Evolutionary conservation across 2,797 vertebrate genomes (phyloP).

Genomic region (Mus spretus): DNA sequence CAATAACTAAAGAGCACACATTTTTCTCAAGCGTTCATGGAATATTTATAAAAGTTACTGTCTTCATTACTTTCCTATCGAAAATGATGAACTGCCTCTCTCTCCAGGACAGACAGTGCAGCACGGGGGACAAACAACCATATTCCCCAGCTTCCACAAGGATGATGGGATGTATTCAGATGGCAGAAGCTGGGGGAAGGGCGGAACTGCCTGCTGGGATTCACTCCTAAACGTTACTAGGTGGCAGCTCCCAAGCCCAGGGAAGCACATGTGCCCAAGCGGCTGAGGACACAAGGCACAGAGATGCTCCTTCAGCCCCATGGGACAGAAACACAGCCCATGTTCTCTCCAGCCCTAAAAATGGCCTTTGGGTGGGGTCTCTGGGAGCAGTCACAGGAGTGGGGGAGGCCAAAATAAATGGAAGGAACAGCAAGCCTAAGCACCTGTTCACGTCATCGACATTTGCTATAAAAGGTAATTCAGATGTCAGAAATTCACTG

Average conservation of each 20-base stretch:
- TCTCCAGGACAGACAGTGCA: neutral
- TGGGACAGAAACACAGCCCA: neutral
- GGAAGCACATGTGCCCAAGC: neutral
- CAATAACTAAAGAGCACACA: neutral
- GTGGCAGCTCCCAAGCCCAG: neutral
- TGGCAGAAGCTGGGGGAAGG: slow-evolving; percentile 32
- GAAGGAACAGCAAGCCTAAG: neutral
- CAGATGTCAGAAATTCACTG: slow-evolving; percentile 25
- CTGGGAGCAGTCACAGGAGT: neutral
- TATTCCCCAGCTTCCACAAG: neutral
- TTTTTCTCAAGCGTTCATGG: neutral
- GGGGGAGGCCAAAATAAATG: neutral
- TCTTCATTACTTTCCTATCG: neutral
- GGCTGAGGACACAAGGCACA: neutral
- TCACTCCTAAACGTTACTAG: slow-evolving; percentile 48
- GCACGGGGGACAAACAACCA: no score
- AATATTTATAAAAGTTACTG: slow-evolving; percentile 13
- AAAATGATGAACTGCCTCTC: neutral
- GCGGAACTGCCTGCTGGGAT: neutral
- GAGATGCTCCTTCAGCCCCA: neutral
- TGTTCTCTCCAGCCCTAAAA: neutral
- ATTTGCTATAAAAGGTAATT: slow-evolving; percentile 17
- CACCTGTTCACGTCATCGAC: neutral
- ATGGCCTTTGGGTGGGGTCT: neutral
- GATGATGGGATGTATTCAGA: slow-evolving; percentile 33